Percentiles rank a stretch among this genome's conserved stretches.
Conservation (phyloP, 92 coral and sea anemone genomes). For the Paramuricea clavata region DNA sequence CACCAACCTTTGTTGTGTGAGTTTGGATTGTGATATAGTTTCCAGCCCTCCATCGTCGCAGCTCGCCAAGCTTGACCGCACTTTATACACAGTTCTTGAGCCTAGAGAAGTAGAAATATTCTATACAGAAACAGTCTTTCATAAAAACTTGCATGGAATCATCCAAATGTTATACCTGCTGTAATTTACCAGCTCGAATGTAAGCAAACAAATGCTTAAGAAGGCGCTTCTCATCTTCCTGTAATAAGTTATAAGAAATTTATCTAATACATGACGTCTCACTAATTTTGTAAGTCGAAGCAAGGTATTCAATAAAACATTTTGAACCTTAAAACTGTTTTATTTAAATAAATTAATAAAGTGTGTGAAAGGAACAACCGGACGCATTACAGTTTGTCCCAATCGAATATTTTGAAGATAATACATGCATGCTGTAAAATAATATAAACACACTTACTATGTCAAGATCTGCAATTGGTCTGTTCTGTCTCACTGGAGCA, state of each 20-base stretch:
- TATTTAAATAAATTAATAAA: too few species aligned
- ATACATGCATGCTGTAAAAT: too few species aligned
- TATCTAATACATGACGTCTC: too few species aligned
- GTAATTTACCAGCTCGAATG: constrained; percentile 94
- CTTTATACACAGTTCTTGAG: constrained; percentile 82
- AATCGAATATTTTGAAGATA: too few species aligned
- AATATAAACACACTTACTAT: constrained; percentile 63
- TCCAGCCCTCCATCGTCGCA: constrained; percentile 96
- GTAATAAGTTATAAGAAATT: too few species aligned
- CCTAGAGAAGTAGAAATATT: constrained; percentile 52
- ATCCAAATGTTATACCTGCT: constrained; percentile 68
- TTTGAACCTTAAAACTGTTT: too few species aligned
- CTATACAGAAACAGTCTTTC: neutral
- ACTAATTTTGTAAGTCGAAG: too few species aligned
- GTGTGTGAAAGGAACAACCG: too few species aligned
- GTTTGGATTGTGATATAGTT: constrained; percentile 90
- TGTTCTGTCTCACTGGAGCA: constrained; percentile 95
- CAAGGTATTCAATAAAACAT: too few species aligned
- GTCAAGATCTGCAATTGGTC: constrained; percentile 93
- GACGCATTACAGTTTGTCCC: too few species aligned
- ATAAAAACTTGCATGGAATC: neutral
- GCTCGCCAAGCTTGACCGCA: constrained; percentile 98
- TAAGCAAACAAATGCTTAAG: constrained; percentile 87
- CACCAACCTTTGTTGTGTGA: constrained; percentile 75
- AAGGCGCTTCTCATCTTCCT: constrained; percentile 96